These are phyloP conservation scores for Habropoda laboriosa DNA, from an alignment of 1,140 invertebrate species.

Conservation along the genomic window DNA sequence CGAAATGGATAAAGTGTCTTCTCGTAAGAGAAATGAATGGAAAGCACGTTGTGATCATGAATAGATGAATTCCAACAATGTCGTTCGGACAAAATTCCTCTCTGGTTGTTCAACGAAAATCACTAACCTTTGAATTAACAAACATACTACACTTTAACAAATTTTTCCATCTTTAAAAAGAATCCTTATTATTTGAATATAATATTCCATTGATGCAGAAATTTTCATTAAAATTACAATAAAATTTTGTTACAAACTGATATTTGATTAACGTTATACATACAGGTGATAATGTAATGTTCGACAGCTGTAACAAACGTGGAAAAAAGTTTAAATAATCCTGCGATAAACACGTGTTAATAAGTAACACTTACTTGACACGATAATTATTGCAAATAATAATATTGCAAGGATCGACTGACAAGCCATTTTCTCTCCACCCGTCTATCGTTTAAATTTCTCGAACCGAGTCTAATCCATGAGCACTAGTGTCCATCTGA, in stretches of 20 bases:
- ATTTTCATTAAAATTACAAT: too few species aligned
- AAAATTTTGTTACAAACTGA: background rate
- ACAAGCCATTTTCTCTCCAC: constrained; percentile 51
- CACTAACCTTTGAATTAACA: background rate
- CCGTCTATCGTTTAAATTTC: constrained; percentile 32
- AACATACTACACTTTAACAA: background rate
- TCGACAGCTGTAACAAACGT: background rate
- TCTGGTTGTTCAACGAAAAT: background rate
- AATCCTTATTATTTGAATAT: too few species aligned
- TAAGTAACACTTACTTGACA: constrained; percentile 41
- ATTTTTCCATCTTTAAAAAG: background rate
- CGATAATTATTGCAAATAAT: constrained; percentile 55
- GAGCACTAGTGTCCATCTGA: constrained; percentile 29
- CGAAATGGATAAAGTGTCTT: constrained; percentile 72
- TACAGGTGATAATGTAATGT: background rate
- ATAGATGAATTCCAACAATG: constrained; percentile 20
- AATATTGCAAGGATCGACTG: constrained; percentile 59
- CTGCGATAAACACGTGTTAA: background rate
- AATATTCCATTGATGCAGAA: too few species aligned
- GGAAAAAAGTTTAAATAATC: constrained; percentile 8
- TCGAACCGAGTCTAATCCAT: constrained; percentile 27
- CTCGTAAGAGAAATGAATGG: constrained; percentile 73
- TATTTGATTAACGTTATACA: background rate
- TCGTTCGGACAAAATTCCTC: background rate
- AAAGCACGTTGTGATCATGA: constrained; percentile 63